Base-by-base conservation (phyloP, 92 coral and sea anemone species). In the Zoanthus sansibaricus region DNA sequence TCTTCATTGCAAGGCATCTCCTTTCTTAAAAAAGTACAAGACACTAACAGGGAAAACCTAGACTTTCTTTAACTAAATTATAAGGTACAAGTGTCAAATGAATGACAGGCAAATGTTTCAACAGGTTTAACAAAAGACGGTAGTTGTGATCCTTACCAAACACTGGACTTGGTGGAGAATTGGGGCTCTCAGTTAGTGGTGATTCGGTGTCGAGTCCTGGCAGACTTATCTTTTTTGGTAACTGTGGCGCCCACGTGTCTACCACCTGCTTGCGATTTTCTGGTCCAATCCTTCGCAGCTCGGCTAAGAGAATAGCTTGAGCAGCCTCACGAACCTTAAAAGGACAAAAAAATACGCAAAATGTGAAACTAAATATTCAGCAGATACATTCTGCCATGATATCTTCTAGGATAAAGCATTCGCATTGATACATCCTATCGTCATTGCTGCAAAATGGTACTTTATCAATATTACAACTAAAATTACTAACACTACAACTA, bases 171-270 rank as follows among this genome's bases (percentile, higher is more conserved):
- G 89, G 86, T 6, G 89, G 89, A 6, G 82, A 66, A 42, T 68
- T 71, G 1, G 59, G 87, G 72, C 66, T 86, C 44, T 77, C 48
- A 20, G 87, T 90, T 25, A 52, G 42, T 4, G 76, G 76, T 7
- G 87, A 18, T 54, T 91, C 91, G 47, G 86, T 62, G 12, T 86
- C 94, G 17, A 89, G 83, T 46, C 92, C 89, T 14, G 94, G 89
- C 55, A 92, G 91, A 32, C 87, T 95, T 9, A 95, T 90, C n/a
- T 92, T 92, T 77, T 92, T 93, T 2, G 98, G 99, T 46, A 97
- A 88, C 89, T 97, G 96, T 70, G 98, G 98, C 37, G 98, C 98
- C 99, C 99, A 97, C 86, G 98, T 97, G 89, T 93, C 98, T 67
- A 97, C 99, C 12, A 95, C 98, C 72, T 92, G 93, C 42, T 90